A percentile compares a stretch with the other conserved stretches of the same genome.
Evolutionary conservation across 2,888 invertebrate genomes (phyloP).

Genomic region (Andrena dorsata): DNA sequence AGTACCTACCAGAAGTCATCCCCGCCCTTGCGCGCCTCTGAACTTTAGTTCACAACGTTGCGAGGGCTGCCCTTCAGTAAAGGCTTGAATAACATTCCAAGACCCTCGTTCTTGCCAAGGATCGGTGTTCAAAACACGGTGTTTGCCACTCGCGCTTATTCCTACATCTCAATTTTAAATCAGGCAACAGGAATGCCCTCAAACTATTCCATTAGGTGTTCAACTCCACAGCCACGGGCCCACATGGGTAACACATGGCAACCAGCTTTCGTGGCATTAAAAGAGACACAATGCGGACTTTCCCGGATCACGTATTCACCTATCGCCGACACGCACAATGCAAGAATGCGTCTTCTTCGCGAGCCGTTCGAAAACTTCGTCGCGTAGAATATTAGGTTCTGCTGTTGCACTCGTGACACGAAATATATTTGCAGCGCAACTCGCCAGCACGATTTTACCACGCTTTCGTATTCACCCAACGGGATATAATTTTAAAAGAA

Average conservation of each 20-base stretch:
- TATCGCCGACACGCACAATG: not conserved
- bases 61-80: no score
- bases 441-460: not conserved
- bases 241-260: not conserved
- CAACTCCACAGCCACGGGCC: not conserved
- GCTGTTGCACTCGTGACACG: not conserved
- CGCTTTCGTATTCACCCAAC: not conserved
- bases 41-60: no score
- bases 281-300: not conserved
- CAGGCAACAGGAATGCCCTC: not conserved
- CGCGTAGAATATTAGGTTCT: slow-evolving; percentile 12
- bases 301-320: slow-evolving; percentile 1
- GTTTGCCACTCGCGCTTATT: no score
- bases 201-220: not conserved
- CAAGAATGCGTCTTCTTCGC: not conserved
- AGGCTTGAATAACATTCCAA: no score
- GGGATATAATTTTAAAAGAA: not conserved
- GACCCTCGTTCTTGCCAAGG: no score
- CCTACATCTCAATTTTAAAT: no score
- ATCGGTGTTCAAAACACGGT: no score
- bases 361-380: not conserved
- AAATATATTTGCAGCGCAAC: slow-evolving; percentile 4
- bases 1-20: not conserved
- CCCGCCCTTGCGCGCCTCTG: no score
- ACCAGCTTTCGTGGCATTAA: not conserved